Base-by-base conservation (phyloP, 2,113 vertebrate species). In the Galbula dea region DNA sequence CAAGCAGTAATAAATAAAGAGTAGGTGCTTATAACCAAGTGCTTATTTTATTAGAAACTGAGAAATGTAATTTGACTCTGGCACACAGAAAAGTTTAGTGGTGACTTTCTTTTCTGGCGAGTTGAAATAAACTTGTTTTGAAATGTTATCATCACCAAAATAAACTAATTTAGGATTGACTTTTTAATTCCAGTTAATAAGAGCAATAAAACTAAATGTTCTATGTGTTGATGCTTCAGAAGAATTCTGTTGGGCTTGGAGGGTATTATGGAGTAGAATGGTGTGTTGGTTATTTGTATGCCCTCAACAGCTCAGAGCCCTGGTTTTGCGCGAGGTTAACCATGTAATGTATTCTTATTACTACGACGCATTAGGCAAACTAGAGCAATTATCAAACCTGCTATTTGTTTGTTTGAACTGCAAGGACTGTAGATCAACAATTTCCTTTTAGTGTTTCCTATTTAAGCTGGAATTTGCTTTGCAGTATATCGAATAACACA, bases 1-100 rank as follows among this genome's bases (percentile, higher is more conserved):
- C 96, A 83, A 68, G 79, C 92, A 88, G 90, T 84, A 83, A 81
- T 74, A 97, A 95, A 96, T 96, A 96, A 94, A 94, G 80, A 89
- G 80, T 75, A 91, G 81, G 86, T 87, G 54, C 76, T 93, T 94
- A 89, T 54, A 78, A 86, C 45, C 80, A 94, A 94, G 22, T 77
- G 86, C 18, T 24, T 3, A 2, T 95, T 86, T 93, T 86, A 87
- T 95, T 89, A 77, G 77, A 79, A 86, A 93, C 92, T 91, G 69
- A 83, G 86, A 94, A 92, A 94, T 84, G 23, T 69, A 88, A 88
- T 96, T 95, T 95, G 85, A 83, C 13, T 86, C 14, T 3, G 6
- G 83, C 83, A 61, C 37, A 71, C 36, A 83, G 67, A 82, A 93
- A 79, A 96, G 62, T 81, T 75, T 87, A 90, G 91, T 61, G 59